A percentile compares a stretch with the other conserved stretches of the same genome.
These are phyloP conservation scores for Elysia chlorotica DNA, from an alignment of 1,140 invertebrate species.

Conservation along the genomic window DNA sequence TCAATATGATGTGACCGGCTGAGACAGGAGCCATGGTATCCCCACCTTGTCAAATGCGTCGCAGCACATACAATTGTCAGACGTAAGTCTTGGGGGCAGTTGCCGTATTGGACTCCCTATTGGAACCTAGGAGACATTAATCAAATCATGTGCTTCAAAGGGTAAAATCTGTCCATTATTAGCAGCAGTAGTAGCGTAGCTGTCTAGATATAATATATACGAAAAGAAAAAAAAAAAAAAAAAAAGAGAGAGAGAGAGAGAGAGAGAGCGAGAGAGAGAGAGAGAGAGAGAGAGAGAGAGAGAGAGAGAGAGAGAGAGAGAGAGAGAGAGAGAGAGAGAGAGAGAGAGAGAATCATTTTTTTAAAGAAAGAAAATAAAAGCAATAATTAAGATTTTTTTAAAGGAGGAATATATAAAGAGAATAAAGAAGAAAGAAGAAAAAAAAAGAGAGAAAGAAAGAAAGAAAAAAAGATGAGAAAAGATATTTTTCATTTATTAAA, in stretches of 20 bases:
- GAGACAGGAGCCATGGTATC: too few species aligned
- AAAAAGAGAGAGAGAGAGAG: not conserved
- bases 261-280: not conserved
- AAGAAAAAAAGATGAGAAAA: not conserved
- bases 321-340: slow-evolving; percentile 4
- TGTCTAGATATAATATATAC: too few species aligned
- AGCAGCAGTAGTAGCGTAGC: not conserved
- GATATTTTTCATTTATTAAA: not conserved
- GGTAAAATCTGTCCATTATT: not conserved
- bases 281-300: slow-evolving; percentile 21
- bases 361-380: not conserved
- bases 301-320: slow-evolving; percentile 9
- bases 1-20: too few species aligned
- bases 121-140: not conserved
- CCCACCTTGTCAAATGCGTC: too few species aligned
- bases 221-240: too few species aligned
- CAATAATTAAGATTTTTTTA: not conserved
- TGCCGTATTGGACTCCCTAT: too few species aligned
- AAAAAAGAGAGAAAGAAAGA: not conserved
- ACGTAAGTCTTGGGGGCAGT: too few species aligned
- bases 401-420: not conserved
- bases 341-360: not conserved
- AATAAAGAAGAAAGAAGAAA: not conserved
- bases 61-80: too few species aligned
- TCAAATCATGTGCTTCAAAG: not conserved